phyloP scores from a whole-genome alignment of 2,797 vertebrate species.

The Diceros bicornis region DNA sequence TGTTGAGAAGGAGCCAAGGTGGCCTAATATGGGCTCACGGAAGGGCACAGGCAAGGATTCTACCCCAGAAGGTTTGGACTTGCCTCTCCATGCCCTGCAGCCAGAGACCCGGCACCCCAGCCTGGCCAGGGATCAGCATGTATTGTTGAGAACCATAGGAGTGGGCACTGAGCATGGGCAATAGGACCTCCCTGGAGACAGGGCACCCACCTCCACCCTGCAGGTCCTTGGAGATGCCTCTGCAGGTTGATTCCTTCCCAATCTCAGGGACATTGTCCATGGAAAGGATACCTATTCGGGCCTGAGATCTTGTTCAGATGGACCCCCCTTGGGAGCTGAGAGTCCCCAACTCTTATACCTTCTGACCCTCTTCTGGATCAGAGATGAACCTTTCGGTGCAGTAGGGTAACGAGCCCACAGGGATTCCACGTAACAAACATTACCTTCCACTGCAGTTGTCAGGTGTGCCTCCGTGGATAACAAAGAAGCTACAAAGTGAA shows the following conservation, averaged over 20 bases:
- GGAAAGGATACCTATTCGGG: background rate
- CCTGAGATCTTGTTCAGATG: background rate
- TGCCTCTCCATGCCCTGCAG: background rate
- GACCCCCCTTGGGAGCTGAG: background rate
- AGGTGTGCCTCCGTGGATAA: fast-evolving
- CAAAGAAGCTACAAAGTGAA: background rate
- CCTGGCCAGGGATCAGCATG: background rate
- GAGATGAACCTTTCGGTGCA: background rate
- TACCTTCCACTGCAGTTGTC: fast-evolving
- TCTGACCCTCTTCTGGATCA: background rate
- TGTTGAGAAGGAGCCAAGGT: background rate
- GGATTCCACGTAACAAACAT: fast-evolving
- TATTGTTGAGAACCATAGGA: background rate
- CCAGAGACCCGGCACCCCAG: background rate
- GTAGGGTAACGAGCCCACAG: background rate
- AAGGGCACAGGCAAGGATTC: background rate
- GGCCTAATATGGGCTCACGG: too few relatives aligned
- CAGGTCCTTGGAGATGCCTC: background rate
- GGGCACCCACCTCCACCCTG: background rate
- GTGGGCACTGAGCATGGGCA: background rate
- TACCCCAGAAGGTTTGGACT: background rate
- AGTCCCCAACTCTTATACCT: fast-evolving
- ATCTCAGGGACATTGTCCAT: background rate
- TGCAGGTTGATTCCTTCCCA: background rate
- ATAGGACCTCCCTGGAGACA: background rate